A percentile compares a stretch with the other conserved stretches of the same genome.
These are phyloP conservation scores for Dendroctonus ponderosae DNA, from an alignment of 1,140 invertebrate genomes.

Conservation along the genomic window DNA sequence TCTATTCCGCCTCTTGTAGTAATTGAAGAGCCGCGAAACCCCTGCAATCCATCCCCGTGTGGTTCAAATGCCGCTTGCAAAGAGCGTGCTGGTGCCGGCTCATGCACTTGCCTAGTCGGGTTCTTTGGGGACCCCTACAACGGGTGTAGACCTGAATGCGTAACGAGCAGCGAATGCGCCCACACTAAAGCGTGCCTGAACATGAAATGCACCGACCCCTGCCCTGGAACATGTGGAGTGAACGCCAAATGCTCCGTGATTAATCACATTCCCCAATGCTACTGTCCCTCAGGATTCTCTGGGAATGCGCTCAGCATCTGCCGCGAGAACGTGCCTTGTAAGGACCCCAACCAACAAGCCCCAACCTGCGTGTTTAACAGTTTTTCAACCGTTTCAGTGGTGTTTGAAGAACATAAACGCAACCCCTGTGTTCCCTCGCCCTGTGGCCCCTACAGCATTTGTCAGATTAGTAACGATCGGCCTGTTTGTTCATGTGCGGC, in stretches of 20 bases:
- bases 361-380: background rate
- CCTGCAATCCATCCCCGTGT: constrained; percentile 81
- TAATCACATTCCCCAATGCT: constrained; percentile 79
- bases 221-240: constrained; percentile 73
- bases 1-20: constrained; percentile 34
- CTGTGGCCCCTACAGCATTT: constrained; percentile 79
- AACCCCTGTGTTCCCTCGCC: constrained; percentile 78
- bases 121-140: constrained; percentile 82
- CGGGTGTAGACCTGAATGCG: constrained; percentile 77
- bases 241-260: constrained; percentile 79
- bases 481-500: constrained; percentile 79
- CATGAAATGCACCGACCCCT: constrained; percentile 81
- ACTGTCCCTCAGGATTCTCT: constrained; percentile 69
- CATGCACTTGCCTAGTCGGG: constrained; percentile 75
- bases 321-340: constrained; percentile 56
- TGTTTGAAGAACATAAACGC: constrained; percentile 55
- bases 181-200: constrained; percentile 73
- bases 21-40: constrained; percentile 56
- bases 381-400: constrained; percentile 19
- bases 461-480: constrained; percentile 64
- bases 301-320: constrained; percentile 76
- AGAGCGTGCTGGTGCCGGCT: constrained; percentile 72
- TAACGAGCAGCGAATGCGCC: constrained; percentile 77
- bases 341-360: constrained; percentile 8
- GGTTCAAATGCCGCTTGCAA: constrained; percentile 78